Evolutionary conservation across 2,888 invertebrate genomes (phyloP).

Genomic region (Patella depressa): DNA sequence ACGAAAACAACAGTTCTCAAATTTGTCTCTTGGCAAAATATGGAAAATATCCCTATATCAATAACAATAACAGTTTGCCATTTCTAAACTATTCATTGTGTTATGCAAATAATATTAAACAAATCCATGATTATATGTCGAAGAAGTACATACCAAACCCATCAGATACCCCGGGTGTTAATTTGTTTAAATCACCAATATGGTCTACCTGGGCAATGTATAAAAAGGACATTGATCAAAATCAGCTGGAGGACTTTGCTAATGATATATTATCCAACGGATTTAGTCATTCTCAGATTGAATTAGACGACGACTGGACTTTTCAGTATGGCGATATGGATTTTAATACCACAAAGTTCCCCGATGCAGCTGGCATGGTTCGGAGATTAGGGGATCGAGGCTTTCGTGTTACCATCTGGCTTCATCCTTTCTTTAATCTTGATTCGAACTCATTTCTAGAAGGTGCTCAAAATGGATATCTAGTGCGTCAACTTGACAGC

Average conservation of each 20-base stretch:
- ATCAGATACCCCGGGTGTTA: slow-evolving; percentile 76
- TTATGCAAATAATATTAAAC: slow-evolving; percentile 41
- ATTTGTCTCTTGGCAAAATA: slow-evolving; percentile 53
- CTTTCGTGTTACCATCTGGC: slow-evolving; percentile 86
- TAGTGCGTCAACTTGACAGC: slow-evolving; percentile 68
- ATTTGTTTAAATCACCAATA: slow-evolving; percentile 84
- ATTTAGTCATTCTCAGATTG: slow-evolving; percentile 71
- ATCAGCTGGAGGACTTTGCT: slow-evolving; percentile 55
- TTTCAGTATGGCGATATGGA: slow-evolving; percentile 86
- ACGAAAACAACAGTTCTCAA: slow-evolving; percentile 73
- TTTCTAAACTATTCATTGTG: slow-evolving; percentile 53
- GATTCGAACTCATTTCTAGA: slow-evolving; percentile 88
- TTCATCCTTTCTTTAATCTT: slow-evolving; percentile 73
- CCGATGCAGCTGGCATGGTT: slow-evolving; percentile 78
- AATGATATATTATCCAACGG: slow-evolving; percentile 38
- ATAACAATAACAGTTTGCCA: slow-evolving; percentile 35
- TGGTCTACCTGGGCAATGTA: slow-evolving; percentile 93
- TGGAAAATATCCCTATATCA: slow-evolving; percentile 52
- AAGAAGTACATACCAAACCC: slow-evolving; percentile 75
- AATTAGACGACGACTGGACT: slow-evolving; percentile 89
- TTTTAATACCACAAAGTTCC: slow-evolving; percentile 81
- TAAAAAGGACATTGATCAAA: slow-evolving; percentile 79
- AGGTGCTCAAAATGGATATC: slow-evolving; percentile 77
- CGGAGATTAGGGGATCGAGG: slow-evolving; percentile 75
- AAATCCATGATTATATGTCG: slow-evolving; percentile 73